Evolutionary conservation across 2,888 invertebrate genomes (phyloP), one percentile per base, ranked within the genome.

Genomic region (Rotaria socialis): DNA sequence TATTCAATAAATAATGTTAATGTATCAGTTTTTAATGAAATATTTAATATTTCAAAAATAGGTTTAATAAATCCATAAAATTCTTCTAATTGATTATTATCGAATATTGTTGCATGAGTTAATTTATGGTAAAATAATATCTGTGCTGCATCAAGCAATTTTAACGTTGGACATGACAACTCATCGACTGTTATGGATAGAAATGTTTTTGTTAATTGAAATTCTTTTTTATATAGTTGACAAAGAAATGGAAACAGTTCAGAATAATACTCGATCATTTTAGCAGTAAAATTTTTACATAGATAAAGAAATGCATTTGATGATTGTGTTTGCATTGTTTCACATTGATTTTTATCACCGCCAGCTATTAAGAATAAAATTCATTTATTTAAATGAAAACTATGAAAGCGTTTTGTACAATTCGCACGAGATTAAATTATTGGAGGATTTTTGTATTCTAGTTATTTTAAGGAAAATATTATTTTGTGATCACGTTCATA

Each of bases 11-110:
- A 80, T 47, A 22, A 0, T 80, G 47, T 80, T 80, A 80, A 80
- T n/a, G 80, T 41, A 35, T 67, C 67, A 5, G 35, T 3, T 22
- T 19, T 3, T 47, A 80, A 80, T n/a, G 47, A 80, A n/a, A 41
- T 47, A 14, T 24, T 22, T 80, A 80, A 47, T n/a, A 35, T 47
- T 80, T 80, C 80, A 80, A 47, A 80, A 47, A 80, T 47, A 5
- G 80, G 80, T 80, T 80, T 80, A n/a, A 80, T 8, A 14, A 80
- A n/a, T 80, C 47, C 80, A 47, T 80, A 80, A 35, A 80, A 80
- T 16, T 41, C 14, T 47, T 80, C 47, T 1, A 80, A 10, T 80
- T 47, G 75, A 10, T 14, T 35, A 43, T 47, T 22, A 47, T 80
- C 75, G 1, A 47, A n/a, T 47, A n/a, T 80, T 55, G 55, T 55